Evolutionary conservation across 2,888 invertebrate species (phyloP), one percentile per base, ranked within the genome.

Genomic region (Herminia tarsipennalis): DNA sequence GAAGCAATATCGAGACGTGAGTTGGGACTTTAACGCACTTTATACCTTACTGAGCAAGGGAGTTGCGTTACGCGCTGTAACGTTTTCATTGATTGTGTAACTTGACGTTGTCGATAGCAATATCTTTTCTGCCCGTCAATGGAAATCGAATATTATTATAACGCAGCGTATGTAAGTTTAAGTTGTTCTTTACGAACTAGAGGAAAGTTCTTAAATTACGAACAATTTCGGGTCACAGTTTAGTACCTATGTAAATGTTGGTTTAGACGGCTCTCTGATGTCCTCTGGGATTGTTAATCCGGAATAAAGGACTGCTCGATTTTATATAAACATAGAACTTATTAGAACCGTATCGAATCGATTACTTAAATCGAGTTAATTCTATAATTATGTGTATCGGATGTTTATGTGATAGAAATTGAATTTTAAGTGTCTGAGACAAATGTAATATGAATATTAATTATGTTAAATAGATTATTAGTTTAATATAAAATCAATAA

Each of bases 271-370:
- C 24, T 49, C 25, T 35, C 33, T 44, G 53, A 61, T 14, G 42
- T 53, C 61, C 28, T 41, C 17, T 5, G 58, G 58, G 62, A 43
- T 42, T 50, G 61, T 40, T 62, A 50, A 66, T 66, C 40, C 49
- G 22, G 36, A 47, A 33, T 48, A 53, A 44, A 56, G 46, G 41
- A 56, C 35, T 16, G 32, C 51, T 41, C 42, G 28, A 20, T 56
- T 65, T 34, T 47, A 56, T 51, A 32, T 14, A 13, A 13, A 25
- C 14, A 14, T 21, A 21, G 6, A 16, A 21, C 10, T 10, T 22
- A 22, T 16, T n/a, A n/a, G n/a, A n/a, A n/a, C n/a, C n/a, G n/a
- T n/a, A 4, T 30, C 8, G 5, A 38, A 9, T 21, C 8, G n/a
- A n/a, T n/a, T n/a, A n/a, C n/a, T n/a, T n/a, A n/a, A n/a, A n/a